phyloP scores from a whole-genome alignment of 64 coral and sea anemone genomes.

The Actinia equina region DNA sequence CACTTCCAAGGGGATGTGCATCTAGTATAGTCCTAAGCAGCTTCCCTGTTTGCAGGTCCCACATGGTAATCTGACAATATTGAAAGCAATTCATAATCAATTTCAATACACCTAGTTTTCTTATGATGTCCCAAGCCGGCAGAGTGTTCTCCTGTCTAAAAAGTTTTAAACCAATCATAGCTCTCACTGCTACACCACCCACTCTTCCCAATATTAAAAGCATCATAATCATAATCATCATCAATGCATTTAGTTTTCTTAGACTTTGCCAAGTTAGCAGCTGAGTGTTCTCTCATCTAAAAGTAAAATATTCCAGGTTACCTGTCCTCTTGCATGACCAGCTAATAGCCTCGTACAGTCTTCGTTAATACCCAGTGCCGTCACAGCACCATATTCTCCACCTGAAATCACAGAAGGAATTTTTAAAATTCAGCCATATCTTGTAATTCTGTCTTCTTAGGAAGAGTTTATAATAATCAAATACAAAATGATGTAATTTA shows the following conservation, averaged over 20 bases:
- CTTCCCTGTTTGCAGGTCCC: conserved; percentile 94
- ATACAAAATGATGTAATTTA: background rate
- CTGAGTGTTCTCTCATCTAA: no score
- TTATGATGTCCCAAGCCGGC: background rate
- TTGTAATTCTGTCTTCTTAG: no score
- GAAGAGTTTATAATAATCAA: background rate
- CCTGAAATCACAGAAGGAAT: conserved; percentile 29
- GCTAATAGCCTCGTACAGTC: conserved; percentile 86
- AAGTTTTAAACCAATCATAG: no score
- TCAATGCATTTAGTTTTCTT: no score
- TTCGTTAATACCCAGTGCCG: conserved; percentile 91
- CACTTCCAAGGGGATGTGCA: conserved; percentile 91
- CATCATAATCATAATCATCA: no score
- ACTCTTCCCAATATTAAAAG: no score
- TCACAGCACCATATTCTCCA: conserved; percentile 95
- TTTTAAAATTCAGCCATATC: background rate
- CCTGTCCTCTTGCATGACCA: conserved; percentile 96
- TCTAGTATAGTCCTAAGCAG: conserved; percentile 79
- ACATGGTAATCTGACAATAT: conserved; percentile 83
- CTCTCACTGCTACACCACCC: no score
- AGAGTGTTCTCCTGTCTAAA: no score
- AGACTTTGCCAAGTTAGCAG: no score
- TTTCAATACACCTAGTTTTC: background rate
- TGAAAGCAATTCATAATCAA: background rate
- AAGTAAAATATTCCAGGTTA: background rate